Percentiles rank a stretch among this genome's conserved stretches.
These are phyloP conservation scores for Antechinus stuartii DNA, from an alignment of 2,113 vertebrate species.

Conservation along the genomic window DNA sequence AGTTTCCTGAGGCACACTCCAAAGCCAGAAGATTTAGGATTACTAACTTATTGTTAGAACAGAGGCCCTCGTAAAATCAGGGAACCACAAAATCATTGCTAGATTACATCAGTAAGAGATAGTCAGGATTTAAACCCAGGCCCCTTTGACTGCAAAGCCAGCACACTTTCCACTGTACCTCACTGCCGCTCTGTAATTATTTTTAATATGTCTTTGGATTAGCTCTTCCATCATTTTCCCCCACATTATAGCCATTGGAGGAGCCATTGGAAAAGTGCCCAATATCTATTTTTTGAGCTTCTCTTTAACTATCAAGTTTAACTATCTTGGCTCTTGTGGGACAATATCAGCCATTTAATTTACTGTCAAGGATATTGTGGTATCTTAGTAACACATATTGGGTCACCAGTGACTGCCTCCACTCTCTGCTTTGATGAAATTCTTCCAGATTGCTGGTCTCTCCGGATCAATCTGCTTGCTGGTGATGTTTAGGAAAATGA, in stretches of 20 bases:
- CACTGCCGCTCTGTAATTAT: not conserved
- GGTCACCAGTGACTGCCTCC: not conserved
- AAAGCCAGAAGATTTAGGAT: too few species aligned
- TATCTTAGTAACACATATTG: not conserved
- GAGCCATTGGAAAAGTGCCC: constrained; percentile 27
- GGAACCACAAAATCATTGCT: too few species aligned
- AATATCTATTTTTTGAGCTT: not conserved
- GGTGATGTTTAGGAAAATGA: not conserved
- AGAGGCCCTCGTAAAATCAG: too few species aligned
- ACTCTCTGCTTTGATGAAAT: not conserved
- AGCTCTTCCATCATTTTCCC: not conserved
- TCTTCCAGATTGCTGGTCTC: not conserved
- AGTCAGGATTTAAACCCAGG: not conserved
- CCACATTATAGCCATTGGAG: not conserved
- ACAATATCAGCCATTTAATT: not conserved
- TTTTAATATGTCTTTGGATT: not conserved
- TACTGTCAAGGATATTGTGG: not conserved
- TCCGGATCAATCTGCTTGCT: not conserved
- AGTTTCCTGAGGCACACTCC: too few species aligned
- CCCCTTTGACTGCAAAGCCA: not conserved
- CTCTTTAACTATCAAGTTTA: constrained; percentile 61
- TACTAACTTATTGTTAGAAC: too few species aligned
- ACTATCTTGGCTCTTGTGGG: constrained; percentile 9
- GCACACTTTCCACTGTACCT: not conserved
- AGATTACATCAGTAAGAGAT: not conserved